phyloP scores from a whole-genome alignment of 2,888 invertebrate species.

The Pharmacophagus antenor region DNA sequence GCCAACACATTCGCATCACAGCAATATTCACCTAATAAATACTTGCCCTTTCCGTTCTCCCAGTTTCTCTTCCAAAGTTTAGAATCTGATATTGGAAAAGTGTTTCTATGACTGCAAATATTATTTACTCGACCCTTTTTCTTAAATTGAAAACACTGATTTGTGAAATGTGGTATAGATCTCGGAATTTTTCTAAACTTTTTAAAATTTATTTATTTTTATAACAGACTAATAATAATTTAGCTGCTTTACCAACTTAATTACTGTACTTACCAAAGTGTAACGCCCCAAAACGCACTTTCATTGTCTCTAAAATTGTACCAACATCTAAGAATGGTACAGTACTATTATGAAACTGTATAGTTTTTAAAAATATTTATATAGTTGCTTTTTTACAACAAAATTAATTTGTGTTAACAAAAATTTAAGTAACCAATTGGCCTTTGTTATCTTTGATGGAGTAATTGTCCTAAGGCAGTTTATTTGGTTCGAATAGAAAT shows the following conservation, averaged over 20 bases:
- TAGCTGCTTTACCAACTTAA: neutral
- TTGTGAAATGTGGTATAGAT: neutral
- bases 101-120: neutral
- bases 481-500: neutral
- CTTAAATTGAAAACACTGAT: neutral
- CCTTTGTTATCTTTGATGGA: too few relatives aligned
- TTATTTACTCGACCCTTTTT: constrained; percentile 1
- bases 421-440: too few relatives aligned
- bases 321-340: too few relatives aligned
- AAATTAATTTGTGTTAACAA: too few relatives aligned
- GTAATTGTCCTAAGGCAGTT: too few relatives aligned
- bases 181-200: neutral
- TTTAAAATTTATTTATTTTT: neutral
- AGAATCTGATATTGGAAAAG: constrained; percentile 52
- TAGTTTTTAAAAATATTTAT: too few relatives aligned
- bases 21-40: constrained; percentile 74
- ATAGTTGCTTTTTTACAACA: too few relatives aligned
- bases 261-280: too few relatives aligned
- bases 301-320: too few relatives aligned
- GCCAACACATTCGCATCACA: constrained; percentile 53
- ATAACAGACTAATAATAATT: neutral
- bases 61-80: constrained; percentile 45
- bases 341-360: too few relatives aligned
- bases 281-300: too few relatives aligned
- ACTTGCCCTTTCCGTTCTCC: constrained; percentile 49